Base-by-base conservation (phyloP, 1,140 invertebrate species). In the Parapsyche elsis region DNA sequence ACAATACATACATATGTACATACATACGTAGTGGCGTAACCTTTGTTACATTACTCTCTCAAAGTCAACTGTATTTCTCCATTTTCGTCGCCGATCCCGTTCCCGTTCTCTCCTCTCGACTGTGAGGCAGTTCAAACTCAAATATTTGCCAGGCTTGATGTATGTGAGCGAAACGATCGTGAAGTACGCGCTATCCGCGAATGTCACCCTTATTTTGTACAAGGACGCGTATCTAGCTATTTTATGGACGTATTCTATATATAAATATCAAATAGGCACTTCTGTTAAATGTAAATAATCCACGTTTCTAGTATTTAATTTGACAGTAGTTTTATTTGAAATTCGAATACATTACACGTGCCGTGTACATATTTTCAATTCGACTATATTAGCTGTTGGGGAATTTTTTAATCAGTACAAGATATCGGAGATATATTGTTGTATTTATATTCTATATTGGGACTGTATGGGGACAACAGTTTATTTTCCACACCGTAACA, bases 71-170 rank as follows among this genome's bases (percentile, higher is more conserved):
- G 57, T 76, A 30, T 57, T 59, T 61, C 75, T 77, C 57, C 75
- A 38, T 77, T 53, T 73, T 77, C 57, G 24, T 64, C 75, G 16
- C 26, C 57, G 49, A 64, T 77, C 75, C 49, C 44, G 5, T 23
- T 30, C 9, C 46, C 45, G 73, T 46, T 30, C 38, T 61, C 23
- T 45, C 49, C 24, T 77, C 53, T n/a, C 19, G 38, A 57, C 59
- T 14, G 46, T 76, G 45, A 38, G 57, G 57, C 45, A 46, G 21
- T 61, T 30, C 21, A 45, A 44, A 57, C 53, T 77, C 75, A 77
- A 77, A 77, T 77, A 77, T 77, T 77, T 77, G 75, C 75, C 49
- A 77, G 75, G 57, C 75, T 53, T 77, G 75, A 77, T 77, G 64
- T 77, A 77, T 77, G 59, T 64, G 75, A 77, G 44, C 75, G 75